Base-by-base conservation (phyloP, 2,888 invertebrate genomes). In the Epinotia demarniana region DNA sequence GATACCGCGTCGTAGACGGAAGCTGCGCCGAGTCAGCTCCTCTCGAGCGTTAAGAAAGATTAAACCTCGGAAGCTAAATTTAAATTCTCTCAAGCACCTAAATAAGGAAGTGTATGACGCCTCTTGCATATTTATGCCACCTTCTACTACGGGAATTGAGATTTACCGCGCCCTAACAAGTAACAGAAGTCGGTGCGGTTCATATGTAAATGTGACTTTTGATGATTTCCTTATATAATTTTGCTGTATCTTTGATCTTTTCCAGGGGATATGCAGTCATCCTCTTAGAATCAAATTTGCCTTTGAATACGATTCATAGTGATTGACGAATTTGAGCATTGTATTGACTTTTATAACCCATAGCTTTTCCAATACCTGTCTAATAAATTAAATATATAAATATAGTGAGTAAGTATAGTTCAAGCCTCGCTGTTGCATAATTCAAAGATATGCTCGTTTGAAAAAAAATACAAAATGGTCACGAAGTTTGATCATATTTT, bases 91-190 rank as follows among this genome's bases (percentile, higher is more conserved):
- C 72, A 27, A 62, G 58, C 75, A 61, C 62, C 75, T 72, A 61
- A 75, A 71, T 71, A 71, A 70, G 67, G 71, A 72, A 75, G 72
- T 70, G 68, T 71, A 66, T 71, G 75, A 72, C 67, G 75, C 67
- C 60, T 71, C 71, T 55, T 75, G 75, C 75, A 75, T 75, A 75
- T 71, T 75, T 75, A 75, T 61, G 66, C 23, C 64, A 67, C 72
- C 61, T 64, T 55, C 46, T 64, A 46, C 69, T 49, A 61, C 55
- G 46, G 46, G 55, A 62, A 62, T 72, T 67, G 46, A 49, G 49
- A 61, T 71, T 62, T 62, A 33, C 70, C 53, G 18, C 53, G 18
- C 18, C 61, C 46, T 12, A 27, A 64, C 27, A 58, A 66, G 12
- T n/a, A 3, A 0, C 39, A 9, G 19, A 18, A 13, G n/a, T 63